Evolutionary conservation across 1,140 invertebrate species (phyloP).

Genomic region (Pristionchus pacificus): DNA sequence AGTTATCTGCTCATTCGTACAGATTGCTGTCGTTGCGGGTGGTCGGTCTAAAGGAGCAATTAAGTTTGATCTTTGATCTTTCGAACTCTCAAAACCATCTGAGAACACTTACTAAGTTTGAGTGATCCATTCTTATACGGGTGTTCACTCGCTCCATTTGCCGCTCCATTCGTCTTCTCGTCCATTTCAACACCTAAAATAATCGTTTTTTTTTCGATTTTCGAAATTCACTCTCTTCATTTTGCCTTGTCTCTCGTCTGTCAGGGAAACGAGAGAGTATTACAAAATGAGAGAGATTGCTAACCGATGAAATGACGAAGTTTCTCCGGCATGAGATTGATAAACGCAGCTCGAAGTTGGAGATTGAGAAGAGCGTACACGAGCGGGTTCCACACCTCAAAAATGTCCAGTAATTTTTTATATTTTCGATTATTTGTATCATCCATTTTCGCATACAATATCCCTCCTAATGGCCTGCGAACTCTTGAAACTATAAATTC

Average conservation of each 20-base stretch:
- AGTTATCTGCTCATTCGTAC: background rate
- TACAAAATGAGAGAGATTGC: background rate
- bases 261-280: too few species aligned
- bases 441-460: background rate
- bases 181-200: background rate
- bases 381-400: slow-evolving; percentile 61
- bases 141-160: background rate
- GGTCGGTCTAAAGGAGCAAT: background rate
- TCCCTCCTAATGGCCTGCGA: background rate
- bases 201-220: too few species aligned
- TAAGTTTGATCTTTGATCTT: too few species aligned
- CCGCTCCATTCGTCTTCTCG: background rate
- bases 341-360: slow-evolving; percentile 51
- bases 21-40: background rate
- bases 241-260: too few species aligned
- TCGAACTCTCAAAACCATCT: background rate
- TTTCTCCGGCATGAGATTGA: slow-evolving; percentile 50
- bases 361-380: slow-evolving; percentile 64
- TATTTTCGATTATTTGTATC: slow-evolving; percentile 25
- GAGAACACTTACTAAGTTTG: background rate
- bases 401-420: too few species aligned
- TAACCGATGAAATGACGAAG: slow-evolving; percentile 26
- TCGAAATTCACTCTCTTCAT: too few species aligned
- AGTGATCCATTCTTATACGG: background rate
- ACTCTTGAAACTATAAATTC: too few species aligned